phyloP scores from a whole-genome alignment of 2,888 invertebrate species.

The Hecatera dysodea region DNA sequence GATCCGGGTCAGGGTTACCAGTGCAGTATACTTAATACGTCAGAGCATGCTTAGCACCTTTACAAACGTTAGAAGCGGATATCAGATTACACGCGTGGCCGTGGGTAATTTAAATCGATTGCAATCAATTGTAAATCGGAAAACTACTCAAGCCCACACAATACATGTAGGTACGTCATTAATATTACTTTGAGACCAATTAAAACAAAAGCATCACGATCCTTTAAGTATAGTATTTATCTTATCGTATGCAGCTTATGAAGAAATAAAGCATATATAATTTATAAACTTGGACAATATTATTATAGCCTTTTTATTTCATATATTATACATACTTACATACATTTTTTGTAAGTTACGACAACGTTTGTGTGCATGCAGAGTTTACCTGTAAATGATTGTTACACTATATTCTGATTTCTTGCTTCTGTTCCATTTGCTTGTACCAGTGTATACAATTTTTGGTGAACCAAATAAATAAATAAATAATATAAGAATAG shows the following conservation, averaged over 20 bases:
- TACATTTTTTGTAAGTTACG: no score
- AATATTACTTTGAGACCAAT: constrained; percentile 23
- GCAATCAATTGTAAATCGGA: constrained; percentile 33
- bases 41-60: background rate
- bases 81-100: constrained; percentile 18
- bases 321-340: no score
- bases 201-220: constrained; percentile 18
- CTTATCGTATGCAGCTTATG: constrained; percentile 2
- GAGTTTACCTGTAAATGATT: no score
- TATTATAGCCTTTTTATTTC: no score
- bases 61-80: constrained; percentile 23
- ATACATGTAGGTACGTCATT: constrained; percentile 2
- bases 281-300: no score
- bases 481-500: no score
- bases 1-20: background rate
- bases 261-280: constrained; percentile 6
- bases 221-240: constrained; percentile 5
- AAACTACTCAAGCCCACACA: constrained; percentile 41
- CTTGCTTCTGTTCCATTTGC: no score
- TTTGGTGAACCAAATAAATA: no score
- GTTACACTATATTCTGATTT: no score
- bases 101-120: constrained; percentile 16
- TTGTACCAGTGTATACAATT: no score
- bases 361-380: no score
- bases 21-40: constrained; percentile 10